Evolutionary conservation across 2,888 invertebrate species (phyloP).

Genomic region (Laothoe populi): DNA sequence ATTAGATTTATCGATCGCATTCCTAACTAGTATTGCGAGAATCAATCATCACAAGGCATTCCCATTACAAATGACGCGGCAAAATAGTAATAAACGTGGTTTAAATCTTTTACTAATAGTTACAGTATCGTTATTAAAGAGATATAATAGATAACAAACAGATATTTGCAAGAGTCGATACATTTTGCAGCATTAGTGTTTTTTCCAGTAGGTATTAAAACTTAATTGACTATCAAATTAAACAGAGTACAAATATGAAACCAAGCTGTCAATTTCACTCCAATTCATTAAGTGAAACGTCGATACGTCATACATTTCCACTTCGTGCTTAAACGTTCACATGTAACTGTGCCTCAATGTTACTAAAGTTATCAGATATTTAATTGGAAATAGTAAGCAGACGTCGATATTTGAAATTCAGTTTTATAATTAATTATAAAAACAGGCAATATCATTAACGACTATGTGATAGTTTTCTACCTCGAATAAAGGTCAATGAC

Average conservation of each 20-base stretch:
- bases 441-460: background rate
- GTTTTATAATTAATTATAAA: no score
- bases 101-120: no score
- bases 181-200: no score
- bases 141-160: no score
- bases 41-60: background rate
- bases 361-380: background rate
- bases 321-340: background rate
- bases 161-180: no score
- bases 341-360: background rate
- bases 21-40: background rate
- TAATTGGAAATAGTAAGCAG: background rate
- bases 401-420: no score
- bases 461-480: background rate
- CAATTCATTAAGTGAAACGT: background rate
- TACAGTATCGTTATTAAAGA: no score
- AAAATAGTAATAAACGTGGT: no score
- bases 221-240: background rate
- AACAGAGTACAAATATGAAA: background rate
- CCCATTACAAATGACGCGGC: no score
- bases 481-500: no score
- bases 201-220: no score
- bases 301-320: constrained; percentile 4
- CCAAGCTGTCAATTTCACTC: background rate
- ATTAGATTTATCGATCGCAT: constrained; percentile 5